Conservation (phyloP, 2,888 invertebrate species). For the Ophion slaviceki region DNA sequence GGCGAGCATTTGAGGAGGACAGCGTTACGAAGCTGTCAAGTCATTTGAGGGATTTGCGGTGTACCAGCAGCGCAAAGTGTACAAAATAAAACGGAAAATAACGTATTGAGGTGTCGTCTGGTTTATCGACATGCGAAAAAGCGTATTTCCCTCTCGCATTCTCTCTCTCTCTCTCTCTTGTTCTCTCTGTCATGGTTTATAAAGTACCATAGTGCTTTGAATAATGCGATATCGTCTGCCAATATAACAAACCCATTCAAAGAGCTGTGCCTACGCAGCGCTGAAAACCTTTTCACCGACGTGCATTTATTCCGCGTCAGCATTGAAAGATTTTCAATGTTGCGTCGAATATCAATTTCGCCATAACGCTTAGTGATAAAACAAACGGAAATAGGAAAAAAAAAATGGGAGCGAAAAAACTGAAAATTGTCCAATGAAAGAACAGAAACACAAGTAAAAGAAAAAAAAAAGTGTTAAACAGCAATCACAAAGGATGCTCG, state of each 20-base stretch:
- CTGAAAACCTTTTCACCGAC: slow-evolving; percentile 45
- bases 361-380: slow-evolving; percentile 9
- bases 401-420: not conserved
- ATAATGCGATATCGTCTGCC: slow-evolving; percentile 65
- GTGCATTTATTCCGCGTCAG: slow-evolving; percentile 1
- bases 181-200: slow-evolving; percentile 46
- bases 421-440: not conserved
- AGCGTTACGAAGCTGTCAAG: slow-evolving; percentile 46
- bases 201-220: slow-evolving; percentile 48
- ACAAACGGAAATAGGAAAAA: not conserved
- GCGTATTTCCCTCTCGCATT: slow-evolving; percentile 21
- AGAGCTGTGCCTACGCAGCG: slow-evolving; percentile 37
- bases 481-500: slow-evolving; percentile 39
- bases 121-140: slow-evolving; percentile 62
- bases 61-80: slow-evolving; percentile 29
- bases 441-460: not conserved
- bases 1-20: not conserved
- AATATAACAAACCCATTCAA: slow-evolving; percentile 58
- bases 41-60: slow-evolving; percentile 4
- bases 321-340: slow-evolving; percentile 56
- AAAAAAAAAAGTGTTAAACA: slow-evolving; percentile 34
- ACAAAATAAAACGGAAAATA: slow-evolving; percentile 47
- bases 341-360: slow-evolving; percentile 43
- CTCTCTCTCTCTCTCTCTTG: slow-evolving; percentile 15
- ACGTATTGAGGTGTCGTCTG: slow-evolving; percentile 53